Conservation (phyloP, 2,888 invertebrate species). For the Tipula confusa region DNA sequence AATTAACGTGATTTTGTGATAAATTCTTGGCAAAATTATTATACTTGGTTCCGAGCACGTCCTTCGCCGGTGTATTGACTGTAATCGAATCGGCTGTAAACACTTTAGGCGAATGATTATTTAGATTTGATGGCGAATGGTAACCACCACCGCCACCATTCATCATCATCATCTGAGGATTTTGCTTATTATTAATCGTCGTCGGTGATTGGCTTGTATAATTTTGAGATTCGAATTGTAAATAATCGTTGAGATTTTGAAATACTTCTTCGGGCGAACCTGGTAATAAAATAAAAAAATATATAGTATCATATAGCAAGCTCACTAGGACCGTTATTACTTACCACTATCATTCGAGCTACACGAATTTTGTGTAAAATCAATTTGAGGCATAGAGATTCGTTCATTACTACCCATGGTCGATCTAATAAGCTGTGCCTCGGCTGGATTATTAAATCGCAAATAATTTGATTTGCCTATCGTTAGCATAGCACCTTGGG, state of each 20-base stretch:
- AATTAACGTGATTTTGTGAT: slow-evolving; percentile 49
- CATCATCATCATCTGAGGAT: slow-evolving; percentile 53
- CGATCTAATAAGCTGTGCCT: slow-evolving; percentile 81
- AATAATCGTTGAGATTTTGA: slow-evolving; percentile 47
- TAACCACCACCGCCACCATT: slow-evolving; percentile 38
- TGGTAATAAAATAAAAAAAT: neutral
- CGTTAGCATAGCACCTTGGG: slow-evolving; percentile 84
- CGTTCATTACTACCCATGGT: slow-evolving; percentile 63
- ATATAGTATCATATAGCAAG: slow-evolving; percentile 55
- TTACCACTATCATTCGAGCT: slow-evolving; percentile 36
- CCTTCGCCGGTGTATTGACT: slow-evolving; percentile 76
- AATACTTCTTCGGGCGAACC: slow-evolving; percentile 35
- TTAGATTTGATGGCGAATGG: slow-evolving; percentile 38
- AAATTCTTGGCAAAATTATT: slow-evolving; percentile 59
- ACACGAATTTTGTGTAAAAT: slow-evolving; percentile 51
- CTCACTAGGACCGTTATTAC: too few species aligned
- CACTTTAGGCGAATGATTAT: slow-evolving; percentile 64
- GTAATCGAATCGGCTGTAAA: slow-evolving; percentile 74
- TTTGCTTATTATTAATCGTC: slow-evolving; percentile 50
- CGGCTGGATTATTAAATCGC: slow-evolving; percentile 88
- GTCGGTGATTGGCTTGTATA: slow-evolving; percentile 53
- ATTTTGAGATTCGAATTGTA: slow-evolving; percentile 49
- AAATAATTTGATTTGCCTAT: slow-evolving; percentile 88
- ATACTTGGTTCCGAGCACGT: slow-evolving; percentile 66
- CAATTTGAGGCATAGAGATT: slow-evolving; percentile 74